Base-by-base conservation (phyloP, 2,797 vertebrate genomes). In the Sebastes ruberrimus region DNA sequence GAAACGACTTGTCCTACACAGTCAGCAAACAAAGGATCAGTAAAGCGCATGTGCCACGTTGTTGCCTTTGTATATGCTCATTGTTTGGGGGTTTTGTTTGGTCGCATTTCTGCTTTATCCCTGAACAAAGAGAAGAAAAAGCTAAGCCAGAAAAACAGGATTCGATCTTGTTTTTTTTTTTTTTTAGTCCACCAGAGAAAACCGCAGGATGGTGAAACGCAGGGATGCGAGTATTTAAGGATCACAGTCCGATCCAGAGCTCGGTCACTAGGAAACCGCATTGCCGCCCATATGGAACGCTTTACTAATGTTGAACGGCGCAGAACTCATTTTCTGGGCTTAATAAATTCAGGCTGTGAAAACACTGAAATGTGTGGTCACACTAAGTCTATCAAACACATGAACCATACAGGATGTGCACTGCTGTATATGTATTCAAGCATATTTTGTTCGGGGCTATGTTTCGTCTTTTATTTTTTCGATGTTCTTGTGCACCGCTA, bases 81-180 rank as follows among this genome's bases (percentile, higher is more conserved):
- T 94, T 93, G 91, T 93, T 94, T 84, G 71, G 71, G 60, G 78
- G 74, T 81, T 94, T 93, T 91, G 88, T 93, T 89, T 87, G 56
- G 83, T 88, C 57, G 55, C 83, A 57, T 92, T 92, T 89, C 74
- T 75, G 74, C 86, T 91, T 92, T 72, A 93, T 94, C 90, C 81
- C 83, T 27, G 66, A 94, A 95, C 92, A 95, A 95, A 93, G 93
- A 82, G 71, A 86, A 57, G 71, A 70, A 71, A 81, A 83, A 74
- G 22, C 84, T 77, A 78, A 87, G 86, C 89, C 84, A 85, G 32
- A 67, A 86, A 83, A 87, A 79, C 85, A 85, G 76, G 65, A 82
- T 79, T 80, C 55, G 65, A 74, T 91, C 52, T 72, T 81, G 32
- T 79, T 57, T 53, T 65, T 80, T 84, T 72, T 83, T 82, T 52